Evolutionary conservation across 2,113 vertebrate species (phyloP).

Genomic region (Marcusenius ussheri): DNA sequence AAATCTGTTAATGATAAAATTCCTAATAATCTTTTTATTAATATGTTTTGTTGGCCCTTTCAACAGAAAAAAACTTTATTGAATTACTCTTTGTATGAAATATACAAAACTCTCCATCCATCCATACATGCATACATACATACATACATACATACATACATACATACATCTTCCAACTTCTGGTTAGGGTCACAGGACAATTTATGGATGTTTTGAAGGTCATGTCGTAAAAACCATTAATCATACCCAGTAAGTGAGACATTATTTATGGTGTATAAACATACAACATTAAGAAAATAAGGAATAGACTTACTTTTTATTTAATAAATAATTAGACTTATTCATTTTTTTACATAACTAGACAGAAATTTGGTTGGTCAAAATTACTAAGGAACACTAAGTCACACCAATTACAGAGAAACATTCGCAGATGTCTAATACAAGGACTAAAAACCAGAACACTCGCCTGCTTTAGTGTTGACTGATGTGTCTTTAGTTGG

Average conservation of each 20-base stretch:
- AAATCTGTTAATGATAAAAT: background rate
- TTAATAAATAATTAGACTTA: background rate
- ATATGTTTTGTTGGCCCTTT: background rate
- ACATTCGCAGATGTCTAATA: background rate
- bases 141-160: background rate
- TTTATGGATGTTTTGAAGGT: background rate
- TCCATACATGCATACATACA: too few species aligned
- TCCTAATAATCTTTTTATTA: background rate
- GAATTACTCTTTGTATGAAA: background rate
- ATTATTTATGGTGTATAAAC: background rate
- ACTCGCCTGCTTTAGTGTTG: background rate
- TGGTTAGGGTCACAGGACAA: background rate
- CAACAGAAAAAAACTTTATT: background rate
- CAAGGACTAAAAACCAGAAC: background rate
- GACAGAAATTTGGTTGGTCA: background rate
- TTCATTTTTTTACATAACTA: background rate
- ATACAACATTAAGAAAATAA: background rate
- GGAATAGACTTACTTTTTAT: background rate
- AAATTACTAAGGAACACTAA: background rate
- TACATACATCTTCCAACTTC: background rate
- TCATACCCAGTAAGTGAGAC: background rate
- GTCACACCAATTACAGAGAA: background rate
- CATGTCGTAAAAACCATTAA: background rate
- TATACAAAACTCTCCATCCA: background rate
- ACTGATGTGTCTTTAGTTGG: background rate